Conservation (phyloP, 2,888 invertebrate species). For the Synanthedon myopaeformis region DNA sequence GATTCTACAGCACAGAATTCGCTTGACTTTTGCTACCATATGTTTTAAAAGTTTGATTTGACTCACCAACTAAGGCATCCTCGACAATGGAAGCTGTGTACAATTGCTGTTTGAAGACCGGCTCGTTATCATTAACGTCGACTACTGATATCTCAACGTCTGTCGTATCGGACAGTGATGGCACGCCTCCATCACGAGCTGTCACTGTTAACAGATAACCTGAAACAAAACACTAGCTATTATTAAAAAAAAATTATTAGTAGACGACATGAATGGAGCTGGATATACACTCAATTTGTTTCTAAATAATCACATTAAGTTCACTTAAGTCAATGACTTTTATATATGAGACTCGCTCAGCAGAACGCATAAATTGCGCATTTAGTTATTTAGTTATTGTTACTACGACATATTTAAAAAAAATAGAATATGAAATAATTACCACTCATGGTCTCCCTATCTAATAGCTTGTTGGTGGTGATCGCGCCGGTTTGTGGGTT, state of each 20-base stretch:
- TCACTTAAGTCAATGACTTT: no score
- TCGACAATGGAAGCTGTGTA: constrained; percentile 88
- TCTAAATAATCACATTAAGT: not conserved
- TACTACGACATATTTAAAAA: no score
- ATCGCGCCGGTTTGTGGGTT: constrained; percentile 95
- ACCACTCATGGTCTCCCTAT: constrained; percentile 83
- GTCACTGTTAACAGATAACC: constrained; percentile 91
- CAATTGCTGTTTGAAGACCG: constrained; percentile 83
- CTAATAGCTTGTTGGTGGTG: constrained; percentile 84
- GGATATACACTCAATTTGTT: not conserved
- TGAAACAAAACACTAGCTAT: constrained; percentile 20
- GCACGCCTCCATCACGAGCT: constrained; percentile 92
- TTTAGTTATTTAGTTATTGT: no score
- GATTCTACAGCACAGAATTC: not conserved
- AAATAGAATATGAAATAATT: constrained; percentile 10
- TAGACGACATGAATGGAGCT: not conserved
- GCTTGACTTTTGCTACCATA: no score
- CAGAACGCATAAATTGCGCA: no score
- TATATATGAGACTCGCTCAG: no score
- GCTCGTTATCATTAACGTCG: constrained; percentile 96
- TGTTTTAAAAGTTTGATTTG: not conserved
- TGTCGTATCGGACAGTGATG: constrained; percentile 91
- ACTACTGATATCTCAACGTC: constrained; percentile 95
- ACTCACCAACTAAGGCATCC: constrained; percentile 84
- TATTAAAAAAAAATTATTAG: not conserved